phyloP scores from a whole-genome alignment of 2,113 vertebrate species.

The Entelurus aequoreus region DNA sequence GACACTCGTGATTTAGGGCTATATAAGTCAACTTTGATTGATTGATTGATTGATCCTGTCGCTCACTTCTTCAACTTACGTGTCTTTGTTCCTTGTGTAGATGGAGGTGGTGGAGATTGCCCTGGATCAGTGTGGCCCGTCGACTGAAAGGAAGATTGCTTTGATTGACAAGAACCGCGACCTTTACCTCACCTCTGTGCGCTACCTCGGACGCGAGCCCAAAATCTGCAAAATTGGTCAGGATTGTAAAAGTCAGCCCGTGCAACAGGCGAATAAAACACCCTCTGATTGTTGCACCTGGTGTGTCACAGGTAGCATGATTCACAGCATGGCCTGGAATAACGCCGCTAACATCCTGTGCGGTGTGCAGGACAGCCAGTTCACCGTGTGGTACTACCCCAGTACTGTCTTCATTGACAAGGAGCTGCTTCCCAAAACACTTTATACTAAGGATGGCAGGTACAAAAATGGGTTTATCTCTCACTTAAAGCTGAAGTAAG shows the following conservation, averaged over 20 bases:
- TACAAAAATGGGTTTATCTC: slow-evolving; percentile 28
- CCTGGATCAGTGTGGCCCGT: slow-evolving; percentile 87
- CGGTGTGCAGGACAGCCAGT: slow-evolving; percentile 83
- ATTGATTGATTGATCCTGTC: too few relatives aligned
- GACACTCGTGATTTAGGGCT: too few relatives aligned
- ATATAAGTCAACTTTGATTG: too few relatives aligned
- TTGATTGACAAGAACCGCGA: slow-evolving; percentile 96
- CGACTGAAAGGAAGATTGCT: slow-evolving; percentile 86
- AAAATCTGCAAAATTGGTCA: slow-evolving; percentile 91
- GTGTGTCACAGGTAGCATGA: slow-evolving; percentile 81
- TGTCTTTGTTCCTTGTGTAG: slow-evolving; percentile 61
- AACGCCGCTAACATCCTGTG: slow-evolving; percentile 87
- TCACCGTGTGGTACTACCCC: slow-evolving; percentile 92
- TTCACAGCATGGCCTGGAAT: slow-evolving; percentile 89
- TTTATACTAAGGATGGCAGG: slow-evolving; percentile 85
- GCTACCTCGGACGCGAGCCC: slow-evolving; percentile 83
- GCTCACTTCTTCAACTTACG: slow-evolving; percentile 15
- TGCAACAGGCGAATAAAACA: not conserved
- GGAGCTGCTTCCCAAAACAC: slow-evolving; percentile 85
- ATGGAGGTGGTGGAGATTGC: slow-evolving; percentile 88
- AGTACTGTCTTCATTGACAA: slow-evolving; percentile 85
- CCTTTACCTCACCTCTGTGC: slow-evolving; percentile 85
- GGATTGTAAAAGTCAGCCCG: slow-evolving; percentile 9
- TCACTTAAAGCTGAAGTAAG: not conserved
- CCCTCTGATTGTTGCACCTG: not conserved